Evolutionary conservation across 92 coral and sea anemone species (phyloP), one percentile per base, ranked within the genome.

Genomic region (Micromussa lordhowensis): DNA sequence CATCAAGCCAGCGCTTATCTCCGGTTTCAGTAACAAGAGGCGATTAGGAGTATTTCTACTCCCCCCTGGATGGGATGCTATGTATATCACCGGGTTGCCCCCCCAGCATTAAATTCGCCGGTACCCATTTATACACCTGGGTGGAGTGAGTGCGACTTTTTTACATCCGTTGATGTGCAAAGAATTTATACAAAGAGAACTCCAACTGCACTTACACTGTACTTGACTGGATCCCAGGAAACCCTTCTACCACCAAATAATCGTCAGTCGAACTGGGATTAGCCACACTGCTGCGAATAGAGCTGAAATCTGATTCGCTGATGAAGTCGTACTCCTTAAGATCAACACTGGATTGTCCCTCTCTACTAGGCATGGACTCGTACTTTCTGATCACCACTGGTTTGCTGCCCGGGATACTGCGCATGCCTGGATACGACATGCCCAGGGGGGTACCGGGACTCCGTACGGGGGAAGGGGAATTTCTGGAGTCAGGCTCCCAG

Each of bases 181-280:
- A 1, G 69, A 63, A 63, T 12, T 1, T 63, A 1, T 63, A 24
- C 29, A 63, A 63, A 63, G 10, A 11, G 29, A 26, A 63, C 24
- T n/a, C 75, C 5, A 7, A 4, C 75, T 21, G 22, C 1, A 59
- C 84, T 61, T 81, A 81, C 85, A 63, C 57, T 35, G 98, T 94
- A 35, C 88, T 91, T 22, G 99, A 94, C 85, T 90, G 91, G 40
- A 94, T 83, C 17, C 99, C 99, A 2, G 98, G 99, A 51, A 88
- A 96, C 19, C 96, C 96, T 35, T 97, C 99, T 0, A 96, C 96
- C 15, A 97, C 96, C 19, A 97, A 58, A 87, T 96, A 97, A 57
- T 97, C 99, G 59, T 97, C 99, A 4, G 74, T 73, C 19, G 99
- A 97, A 69, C 97, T 97, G 55, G 94, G 94, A 54, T 90, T 87